Evolutionary conservation across 2,113 vertebrate species (phyloP).

Genomic region (Petaurus breviceps): DNA sequence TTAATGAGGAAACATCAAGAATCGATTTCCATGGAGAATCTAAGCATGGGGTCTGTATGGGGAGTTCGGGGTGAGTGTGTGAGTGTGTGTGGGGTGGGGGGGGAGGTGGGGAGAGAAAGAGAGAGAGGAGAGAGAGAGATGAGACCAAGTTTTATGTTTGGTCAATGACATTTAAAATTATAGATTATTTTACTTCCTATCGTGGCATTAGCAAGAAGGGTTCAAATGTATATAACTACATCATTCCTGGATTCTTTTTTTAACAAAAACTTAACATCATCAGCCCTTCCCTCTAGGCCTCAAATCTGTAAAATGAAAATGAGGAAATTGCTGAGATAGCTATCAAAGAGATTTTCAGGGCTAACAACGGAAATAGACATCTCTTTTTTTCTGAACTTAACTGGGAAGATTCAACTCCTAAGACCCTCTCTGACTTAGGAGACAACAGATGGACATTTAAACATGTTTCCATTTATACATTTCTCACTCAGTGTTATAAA

Average conservation of each 20-base stretch:
- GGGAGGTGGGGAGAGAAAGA: neutral
- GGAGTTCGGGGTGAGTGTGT: neutral
- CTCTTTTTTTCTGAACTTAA: slow-evolving; percentile 47
- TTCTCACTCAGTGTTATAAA: slow-evolving; percentile 79
- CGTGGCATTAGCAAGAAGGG: neutral
- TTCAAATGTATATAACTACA: neutral
- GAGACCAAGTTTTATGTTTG: neutral
- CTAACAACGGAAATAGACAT: slow-evolving; percentile 39
- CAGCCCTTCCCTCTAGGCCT: slow-evolving; percentile 40
- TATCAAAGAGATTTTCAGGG: slow-evolving; percentile 23
- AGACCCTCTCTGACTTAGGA: slow-evolving; percentile 70
- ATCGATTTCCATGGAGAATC: slow-evolving; percentile 70
- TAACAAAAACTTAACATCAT: neutral
- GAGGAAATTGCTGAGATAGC: neutral
- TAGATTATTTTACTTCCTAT: slow-evolving; percentile 21
- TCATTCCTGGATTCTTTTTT: neutral
- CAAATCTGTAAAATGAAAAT: slow-evolving; percentile 15
- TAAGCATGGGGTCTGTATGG: slow-evolving; percentile 26
- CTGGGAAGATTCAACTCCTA: slow-evolving; percentile 70
- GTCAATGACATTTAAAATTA: neutral
- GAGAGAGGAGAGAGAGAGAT: neutral
- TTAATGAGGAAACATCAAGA: slow-evolving; percentile 78
- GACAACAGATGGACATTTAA: slow-evolving; percentile 77
- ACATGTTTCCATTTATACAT: slow-evolving; percentile 78
- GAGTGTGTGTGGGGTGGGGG: neutral